phyloP scores from a whole-genome alignment of 2,113 vertebrate genomes.

The Triplophysa dalaica region DNA sequence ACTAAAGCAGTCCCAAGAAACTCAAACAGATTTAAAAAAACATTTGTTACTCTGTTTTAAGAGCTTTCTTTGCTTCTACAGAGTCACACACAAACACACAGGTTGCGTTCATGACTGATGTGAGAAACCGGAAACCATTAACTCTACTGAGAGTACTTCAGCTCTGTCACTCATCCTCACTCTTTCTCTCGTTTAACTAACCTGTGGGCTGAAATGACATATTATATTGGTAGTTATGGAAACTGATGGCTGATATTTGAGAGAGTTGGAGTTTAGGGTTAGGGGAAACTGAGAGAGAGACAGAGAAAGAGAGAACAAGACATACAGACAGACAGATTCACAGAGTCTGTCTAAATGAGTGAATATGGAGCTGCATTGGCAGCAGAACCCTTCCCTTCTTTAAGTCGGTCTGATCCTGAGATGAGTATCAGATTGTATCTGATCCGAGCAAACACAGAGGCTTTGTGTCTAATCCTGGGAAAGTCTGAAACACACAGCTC shows the following conservation, averaged over 20 bases:
- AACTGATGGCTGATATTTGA: conserved; percentile 52
- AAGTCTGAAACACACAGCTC: conserved; percentile 9
- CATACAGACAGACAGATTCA: neutral
- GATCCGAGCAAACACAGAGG: conserved; percentile 4
- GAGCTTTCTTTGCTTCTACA: conserved; percentile 1
- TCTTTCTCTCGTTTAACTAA: conserved; percentile 32
- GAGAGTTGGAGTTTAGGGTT: conserved; percentile 20
- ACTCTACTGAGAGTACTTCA: conserved; percentile 47
- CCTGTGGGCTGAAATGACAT: conserved; percentile 51
- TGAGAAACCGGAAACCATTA: conserved; percentile 20
- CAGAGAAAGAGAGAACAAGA: neutral
- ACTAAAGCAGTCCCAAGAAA: neutral
- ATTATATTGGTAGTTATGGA: conserved; percentile 63
- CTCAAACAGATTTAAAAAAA: neutral
- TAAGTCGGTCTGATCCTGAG: neutral
- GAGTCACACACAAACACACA: neutral
- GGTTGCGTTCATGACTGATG: neutral
- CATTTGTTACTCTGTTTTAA: neutral
- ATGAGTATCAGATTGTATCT: neutral
- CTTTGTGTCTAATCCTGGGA: conserved; percentile 26
- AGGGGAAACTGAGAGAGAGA: neutral
- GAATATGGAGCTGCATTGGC: no score
- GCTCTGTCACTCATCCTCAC: conserved; percentile 27
- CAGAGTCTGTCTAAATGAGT: neutral
- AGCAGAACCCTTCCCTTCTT: neutral